phyloP scores from a whole-genome alignment of 2,113 vertebrate species.

The Eonycteris spelaea region DNA sequence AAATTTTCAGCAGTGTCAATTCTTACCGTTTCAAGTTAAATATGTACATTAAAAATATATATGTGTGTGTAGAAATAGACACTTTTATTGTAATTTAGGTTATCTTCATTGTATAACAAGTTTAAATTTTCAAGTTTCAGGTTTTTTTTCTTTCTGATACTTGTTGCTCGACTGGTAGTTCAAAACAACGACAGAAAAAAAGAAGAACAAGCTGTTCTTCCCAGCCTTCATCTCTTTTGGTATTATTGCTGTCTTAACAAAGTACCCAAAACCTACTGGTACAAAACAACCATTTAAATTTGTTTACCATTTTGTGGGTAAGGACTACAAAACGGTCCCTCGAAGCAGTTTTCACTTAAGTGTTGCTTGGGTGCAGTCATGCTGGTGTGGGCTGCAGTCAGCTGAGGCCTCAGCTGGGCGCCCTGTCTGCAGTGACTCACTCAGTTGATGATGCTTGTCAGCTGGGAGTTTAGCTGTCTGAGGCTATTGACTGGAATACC shows the following conservation, averaged over 20 bases:
- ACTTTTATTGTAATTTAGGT: background rate
- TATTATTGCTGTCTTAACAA: background rate
- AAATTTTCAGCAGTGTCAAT: background rate
- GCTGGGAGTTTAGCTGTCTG: background rate
- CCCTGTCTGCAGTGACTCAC: background rate
- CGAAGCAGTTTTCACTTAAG: accelerated
- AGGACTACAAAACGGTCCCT: background rate
- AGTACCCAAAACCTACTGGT: background rate
- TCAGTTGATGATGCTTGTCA: background rate
- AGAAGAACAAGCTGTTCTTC: background rate
- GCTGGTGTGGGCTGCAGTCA: background rate
- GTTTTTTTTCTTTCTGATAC: background rate
- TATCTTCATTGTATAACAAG: background rate
- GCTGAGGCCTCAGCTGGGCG: background rate
- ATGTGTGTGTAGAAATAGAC: background rate
- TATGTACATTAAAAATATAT: background rate
- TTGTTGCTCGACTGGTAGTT: background rate
- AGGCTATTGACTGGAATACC: background rate
- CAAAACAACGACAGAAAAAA: background rate
- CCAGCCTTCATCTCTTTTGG: background rate
- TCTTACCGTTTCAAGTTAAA: background rate
- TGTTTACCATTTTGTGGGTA: background rate
- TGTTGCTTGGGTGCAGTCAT: background rate
- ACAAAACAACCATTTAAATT: background rate
- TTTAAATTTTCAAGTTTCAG: background rate